Evolutionary conservation across 2,888 invertebrate genomes (phyloP), one percentile per base, ranked within the genome.

Genomic region (Cryptocephalus moraei): DNA sequence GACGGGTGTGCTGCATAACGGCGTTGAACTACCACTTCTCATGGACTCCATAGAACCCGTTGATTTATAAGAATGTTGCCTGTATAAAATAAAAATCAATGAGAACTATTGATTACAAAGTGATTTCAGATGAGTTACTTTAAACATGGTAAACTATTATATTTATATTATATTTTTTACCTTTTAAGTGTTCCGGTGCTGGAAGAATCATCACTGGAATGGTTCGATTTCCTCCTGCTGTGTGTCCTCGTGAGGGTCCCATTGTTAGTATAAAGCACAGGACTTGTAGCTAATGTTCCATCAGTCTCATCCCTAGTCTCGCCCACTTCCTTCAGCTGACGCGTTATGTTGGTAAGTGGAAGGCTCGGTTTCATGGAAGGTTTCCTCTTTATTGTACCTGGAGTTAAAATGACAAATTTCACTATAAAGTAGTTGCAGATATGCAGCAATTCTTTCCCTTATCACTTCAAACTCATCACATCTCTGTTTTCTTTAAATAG

Each of bases 321-420:
- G 1, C 84, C 89, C 61, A 87, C 91, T 67, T 92, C 91, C 63
- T 91, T 91, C 48, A 93, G 73, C 62, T 91, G 90, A 10, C 93
- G 76, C 1, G 92, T 92, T 72, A 91, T 92, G 65, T 88, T 87
- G 3, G 93, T 93, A 53, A 92, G 68, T 0, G 92, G 93, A 43
- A 93, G 79, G 70, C 91, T 91, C 8, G 92, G 91, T 67, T 89
- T 89, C 84, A 90, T 87, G 12, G 90, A 89, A 0, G 93, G 93
- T 66, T 93, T 93, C 41, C 93, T 78, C 67, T 93, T 93, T 50
- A 93, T 92, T 33, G 93, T 93, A 33, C 87, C 87, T 71, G 68
- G 12, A 22, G 6, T 22, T 22, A 22, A 22, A 22, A 22, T 22
- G 22, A 22, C 6, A 22, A 22, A 6, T 33, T 22, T 14, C 14